phyloP scores from a whole-genome alignment of 2,888 invertebrate genomes.

The Drosophila sordidula region DNA sequence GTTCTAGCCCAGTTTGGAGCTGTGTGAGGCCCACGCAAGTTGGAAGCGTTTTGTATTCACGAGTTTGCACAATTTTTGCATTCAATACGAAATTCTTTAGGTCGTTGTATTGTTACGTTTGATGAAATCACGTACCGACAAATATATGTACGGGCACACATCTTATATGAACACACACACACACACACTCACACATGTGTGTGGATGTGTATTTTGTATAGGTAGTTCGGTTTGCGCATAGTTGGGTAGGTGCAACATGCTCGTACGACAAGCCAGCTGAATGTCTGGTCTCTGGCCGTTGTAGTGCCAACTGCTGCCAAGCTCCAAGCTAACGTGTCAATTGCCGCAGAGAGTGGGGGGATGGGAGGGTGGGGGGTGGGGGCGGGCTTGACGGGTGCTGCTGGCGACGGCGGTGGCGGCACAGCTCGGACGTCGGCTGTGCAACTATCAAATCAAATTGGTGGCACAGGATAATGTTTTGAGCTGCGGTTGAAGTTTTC shows the following conservation, averaged over 20 bases:
- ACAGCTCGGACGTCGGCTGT: slow-evolving; percentile 59
- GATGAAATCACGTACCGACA: slow-evolving; percentile 78
- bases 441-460: slow-evolving; percentile 80
- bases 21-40: slow-evolving; percentile 49
- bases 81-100: slow-evolving; percentile 77
- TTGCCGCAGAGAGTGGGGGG: slow-evolving; percentile 49
- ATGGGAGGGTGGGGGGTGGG: background rate
- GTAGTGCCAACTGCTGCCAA: slow-evolving; percentile 76
- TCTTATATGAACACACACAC: background rate
- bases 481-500: slow-evolving; percentile 74
- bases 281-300: slow-evolving; percentile 56
- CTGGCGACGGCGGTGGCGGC: slow-evolving; percentile 6
- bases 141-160: slow-evolving; percentile 18
- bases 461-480: slow-evolving; percentile 81
- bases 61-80: slow-evolving; percentile 80
- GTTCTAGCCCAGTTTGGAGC: slow-evolving; percentile 35
- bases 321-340: slow-evolving; percentile 76
- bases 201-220: slow-evolving; percentile 22
- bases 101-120: slow-evolving; percentile 70
- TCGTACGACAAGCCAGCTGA: slow-evolving; percentile 71
- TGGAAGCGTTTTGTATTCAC: slow-evolving; percentile 74
- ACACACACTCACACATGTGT: background rate
- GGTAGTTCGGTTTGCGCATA: slow-evolving; percentile 44
- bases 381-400: background rate
- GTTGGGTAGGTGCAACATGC: slow-evolving; percentile 74